phyloP scores from a whole-genome alignment of 2,113 vertebrate genomes.

The Chloroceryle aenea region DNA sequence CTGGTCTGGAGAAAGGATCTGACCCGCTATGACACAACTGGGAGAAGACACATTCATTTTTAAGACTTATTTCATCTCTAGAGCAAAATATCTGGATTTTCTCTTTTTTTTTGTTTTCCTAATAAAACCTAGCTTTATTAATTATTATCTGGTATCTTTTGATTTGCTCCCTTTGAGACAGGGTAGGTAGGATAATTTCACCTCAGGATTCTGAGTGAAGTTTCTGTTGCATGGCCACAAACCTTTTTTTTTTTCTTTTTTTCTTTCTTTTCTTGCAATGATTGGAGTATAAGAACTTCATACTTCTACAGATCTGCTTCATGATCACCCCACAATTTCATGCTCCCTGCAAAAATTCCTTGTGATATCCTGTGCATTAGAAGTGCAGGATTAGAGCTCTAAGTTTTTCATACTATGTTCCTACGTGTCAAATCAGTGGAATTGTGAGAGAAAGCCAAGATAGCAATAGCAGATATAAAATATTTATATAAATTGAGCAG shows the following conservation, averaged over 20 bases:
- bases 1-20: background rate
- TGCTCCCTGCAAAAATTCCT: background rate
- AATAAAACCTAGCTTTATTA: background rate
- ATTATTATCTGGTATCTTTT: background rate
- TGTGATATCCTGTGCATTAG: background rate
- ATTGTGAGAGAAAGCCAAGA: background rate
- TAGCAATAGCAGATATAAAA: background rate
- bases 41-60: fast-evolving
- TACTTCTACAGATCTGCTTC: background rate
- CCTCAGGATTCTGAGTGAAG: background rate
- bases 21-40: background rate
- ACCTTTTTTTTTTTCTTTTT: background rate
- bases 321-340: background rate
- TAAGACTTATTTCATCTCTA: background rate
- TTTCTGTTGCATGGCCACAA: background rate
- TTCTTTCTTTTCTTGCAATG: background rate
- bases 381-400: background rate
- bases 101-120: background rate
- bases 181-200: background rate
- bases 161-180: background rate
- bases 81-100: background rate
- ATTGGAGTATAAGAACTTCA: background rate
- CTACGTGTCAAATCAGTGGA: background rate
- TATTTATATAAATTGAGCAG: background rate
- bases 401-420: background rate